Conservation (phyloP, 2,888 invertebrate genomes). For the Amphipoea lucens region DNA sequence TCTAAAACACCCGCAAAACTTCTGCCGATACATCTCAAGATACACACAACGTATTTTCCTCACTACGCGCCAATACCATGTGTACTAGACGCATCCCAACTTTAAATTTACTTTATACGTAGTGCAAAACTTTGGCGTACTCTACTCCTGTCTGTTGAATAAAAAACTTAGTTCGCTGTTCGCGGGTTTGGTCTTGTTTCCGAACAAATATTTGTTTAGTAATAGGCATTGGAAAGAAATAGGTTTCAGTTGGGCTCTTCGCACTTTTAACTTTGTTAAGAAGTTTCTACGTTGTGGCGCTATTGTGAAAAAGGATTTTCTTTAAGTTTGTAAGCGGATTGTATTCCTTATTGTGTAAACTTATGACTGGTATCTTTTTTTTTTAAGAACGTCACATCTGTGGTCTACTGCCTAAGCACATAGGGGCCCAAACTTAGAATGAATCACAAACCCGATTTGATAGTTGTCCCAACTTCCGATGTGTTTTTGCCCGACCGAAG, state of each 20-base stretch:
- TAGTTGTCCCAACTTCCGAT: not conserved
- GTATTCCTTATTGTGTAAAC: not conserved
- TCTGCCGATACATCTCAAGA: constrained; percentile 54
- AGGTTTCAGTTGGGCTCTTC: constrained; percentile 52
- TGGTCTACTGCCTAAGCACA: not conserved
- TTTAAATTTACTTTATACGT: constrained; percentile 68
- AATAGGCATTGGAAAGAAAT: constrained; percentile 62
- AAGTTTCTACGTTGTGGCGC: constrained; percentile 9
- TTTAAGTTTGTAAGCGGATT: constrained; percentile 10
- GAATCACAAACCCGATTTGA: not conserved
- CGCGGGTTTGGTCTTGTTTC: constrained; percentile 54
- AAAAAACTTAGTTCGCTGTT: constrained; percentile 62
- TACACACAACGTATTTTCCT: constrained; percentile 55
- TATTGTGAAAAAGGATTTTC: constrained; percentile 22
- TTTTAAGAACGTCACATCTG: not conserved
- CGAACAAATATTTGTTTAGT: constrained; percentile 66
- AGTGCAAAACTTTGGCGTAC: constrained; percentile 59
- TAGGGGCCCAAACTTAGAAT: not conserved
- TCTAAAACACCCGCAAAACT: constrained; percentile 51
- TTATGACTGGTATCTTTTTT: not conserved
- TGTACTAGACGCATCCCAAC: constrained; percentile 60
- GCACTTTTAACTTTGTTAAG: constrained; percentile 48
- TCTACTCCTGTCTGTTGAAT: constrained; percentile 45
- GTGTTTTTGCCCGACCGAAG: not conserved
- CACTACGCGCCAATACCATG: constrained; percentile 47